Percentiles rank a stretch among this genome's conserved stretches.
Evolutionary conservation across 1,140 invertebrate genomes (phyloP).

Genomic region (Cotesia typhae): DNA sequence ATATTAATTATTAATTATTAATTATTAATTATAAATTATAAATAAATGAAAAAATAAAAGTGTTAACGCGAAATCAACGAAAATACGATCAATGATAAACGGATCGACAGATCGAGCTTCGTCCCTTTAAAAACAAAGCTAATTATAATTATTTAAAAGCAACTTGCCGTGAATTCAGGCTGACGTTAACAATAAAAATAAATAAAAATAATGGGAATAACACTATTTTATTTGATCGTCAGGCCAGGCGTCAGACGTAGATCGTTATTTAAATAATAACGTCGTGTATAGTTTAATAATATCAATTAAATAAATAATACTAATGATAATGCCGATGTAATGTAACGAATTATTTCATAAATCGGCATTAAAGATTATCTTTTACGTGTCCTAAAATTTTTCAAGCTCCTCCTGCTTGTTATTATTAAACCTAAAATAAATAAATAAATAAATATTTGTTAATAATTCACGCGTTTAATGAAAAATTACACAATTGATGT

Average conservation of each 20-base stretch:
- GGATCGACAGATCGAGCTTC: constrained; percentile 35
- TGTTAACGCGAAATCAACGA: constrained; percentile 34
- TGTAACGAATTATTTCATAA: no score
- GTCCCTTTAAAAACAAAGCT: constrained; percentile 32
- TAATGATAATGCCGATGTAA: no score
- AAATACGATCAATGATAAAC: constrained; percentile 26
- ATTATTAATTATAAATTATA: background rate
- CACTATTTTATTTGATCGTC: constrained; percentile 9
- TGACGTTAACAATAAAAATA: constrained; percentile 7
- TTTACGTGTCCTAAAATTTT: no score
- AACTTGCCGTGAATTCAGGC: constrained; percentile 34
- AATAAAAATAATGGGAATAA: constrained; percentile 22
- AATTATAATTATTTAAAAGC: constrained; percentile 31
- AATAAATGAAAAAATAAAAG: constrained; percentile 1
- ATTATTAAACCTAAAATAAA: no score
- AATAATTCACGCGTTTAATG: no score
- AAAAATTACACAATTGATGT: no score
- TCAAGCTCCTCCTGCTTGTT: no score
- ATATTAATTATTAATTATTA: background rate
- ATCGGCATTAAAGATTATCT: no score
- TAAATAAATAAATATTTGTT: no score
- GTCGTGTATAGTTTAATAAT: constrained; percentile 32
- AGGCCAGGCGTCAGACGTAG: constrained; percentile 29
- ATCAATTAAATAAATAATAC: background rate
- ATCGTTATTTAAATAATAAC: constrained; percentile 23